Evolutionary conservation across 2,888 invertebrate species (phyloP).

Genomic region (Lampropteryx suffumata): DNA sequence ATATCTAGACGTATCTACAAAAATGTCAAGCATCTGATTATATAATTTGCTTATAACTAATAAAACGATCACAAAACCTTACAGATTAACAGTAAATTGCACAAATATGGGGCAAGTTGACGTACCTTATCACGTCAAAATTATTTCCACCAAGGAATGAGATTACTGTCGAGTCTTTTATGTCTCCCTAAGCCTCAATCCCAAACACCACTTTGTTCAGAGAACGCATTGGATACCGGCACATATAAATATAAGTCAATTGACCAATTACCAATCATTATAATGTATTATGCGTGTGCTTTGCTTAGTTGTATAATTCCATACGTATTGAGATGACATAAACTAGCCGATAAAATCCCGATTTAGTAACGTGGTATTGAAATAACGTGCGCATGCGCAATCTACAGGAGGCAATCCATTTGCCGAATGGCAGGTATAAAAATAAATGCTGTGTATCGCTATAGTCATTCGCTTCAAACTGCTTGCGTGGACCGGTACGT

Average conservation of each 20-base stretch:
- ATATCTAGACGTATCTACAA: constrained; percentile 8
- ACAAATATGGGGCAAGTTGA: constrained; percentile 8
- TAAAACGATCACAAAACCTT: constrained; percentile 18
- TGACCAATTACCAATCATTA: no score
- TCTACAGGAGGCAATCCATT: constrained; percentile 2
- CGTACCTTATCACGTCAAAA: constrained; percentile 5
- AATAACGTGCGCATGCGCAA: no score
- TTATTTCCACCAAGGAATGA: constrained; percentile 25
- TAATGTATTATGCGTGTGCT: no score
- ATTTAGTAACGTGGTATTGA: no score
- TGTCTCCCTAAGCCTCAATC: neutral
- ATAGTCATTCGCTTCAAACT: constrained; percentile 33
- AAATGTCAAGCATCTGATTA: constrained; percentile 18
- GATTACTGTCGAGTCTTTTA: constrained; percentile 33
- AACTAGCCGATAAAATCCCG: no score
- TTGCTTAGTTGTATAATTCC: no score
- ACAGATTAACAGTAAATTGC: constrained; percentile 13
- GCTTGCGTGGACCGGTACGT: constrained; percentile 71
- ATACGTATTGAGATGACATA: no score
- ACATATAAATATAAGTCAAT: no score
- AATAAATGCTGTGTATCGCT: constrained; percentile 31
- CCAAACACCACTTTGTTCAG: no score
- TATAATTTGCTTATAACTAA: constrained; percentile 12
- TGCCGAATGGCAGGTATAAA: constrained; percentile 16
- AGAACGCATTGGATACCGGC: no score